A percentile compares a stretch with the other conserved stretches of the same genome.
phyloP scores from a whole-genome alignment of 2,888 invertebrate genomes.

The Exephanes ischioxanthus region DNA sequence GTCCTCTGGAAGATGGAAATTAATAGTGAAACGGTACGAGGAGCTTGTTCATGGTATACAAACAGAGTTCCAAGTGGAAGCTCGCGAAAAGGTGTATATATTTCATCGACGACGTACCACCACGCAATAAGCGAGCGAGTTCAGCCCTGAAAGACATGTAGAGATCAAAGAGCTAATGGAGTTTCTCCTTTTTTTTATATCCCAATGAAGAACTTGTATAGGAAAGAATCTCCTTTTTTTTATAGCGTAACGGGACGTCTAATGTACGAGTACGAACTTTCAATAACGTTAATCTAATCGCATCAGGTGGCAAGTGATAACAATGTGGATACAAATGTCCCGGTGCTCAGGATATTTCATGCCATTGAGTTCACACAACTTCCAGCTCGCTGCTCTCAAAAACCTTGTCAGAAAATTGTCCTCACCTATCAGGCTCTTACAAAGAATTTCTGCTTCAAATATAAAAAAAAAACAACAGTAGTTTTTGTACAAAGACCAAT shows the following conservation, averaged over 20 bases:
- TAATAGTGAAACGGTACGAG: background rate
- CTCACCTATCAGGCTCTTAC: background rate
- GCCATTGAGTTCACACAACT: background rate
- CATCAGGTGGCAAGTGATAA: background rate
- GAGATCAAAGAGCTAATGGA: background rate
- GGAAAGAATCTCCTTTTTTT: no score
- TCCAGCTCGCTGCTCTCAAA: background rate
- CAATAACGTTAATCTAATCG: background rate
- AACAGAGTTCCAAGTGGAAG: constrained; percentile 38
- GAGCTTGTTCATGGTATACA: constrained; percentile 6
- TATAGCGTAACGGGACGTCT: no score
- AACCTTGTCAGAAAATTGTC: constrained; percentile 11
- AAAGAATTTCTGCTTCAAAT: background rate
- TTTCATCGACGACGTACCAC: background rate
- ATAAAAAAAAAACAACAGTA: constrained; percentile 21
- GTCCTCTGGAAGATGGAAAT: constrained; percentile 50
- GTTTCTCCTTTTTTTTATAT: constrained; percentile 7
- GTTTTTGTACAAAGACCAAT: background rate
- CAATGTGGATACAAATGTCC: background rate
- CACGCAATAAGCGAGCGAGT: background rate
- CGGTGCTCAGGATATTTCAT: background rate
- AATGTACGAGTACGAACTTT: background rate
- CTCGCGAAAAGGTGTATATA: constrained; percentile 28
- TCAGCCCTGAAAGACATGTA: background rate
- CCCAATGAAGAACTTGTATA: background rate